Percentiles rank a stretch among this genome's conserved stretches.
These are phyloP conservation scores for Rhamnusium bicolor DNA, from an alignment of 2,888 invertebrate species.

Conservation along the genomic window DNA sequence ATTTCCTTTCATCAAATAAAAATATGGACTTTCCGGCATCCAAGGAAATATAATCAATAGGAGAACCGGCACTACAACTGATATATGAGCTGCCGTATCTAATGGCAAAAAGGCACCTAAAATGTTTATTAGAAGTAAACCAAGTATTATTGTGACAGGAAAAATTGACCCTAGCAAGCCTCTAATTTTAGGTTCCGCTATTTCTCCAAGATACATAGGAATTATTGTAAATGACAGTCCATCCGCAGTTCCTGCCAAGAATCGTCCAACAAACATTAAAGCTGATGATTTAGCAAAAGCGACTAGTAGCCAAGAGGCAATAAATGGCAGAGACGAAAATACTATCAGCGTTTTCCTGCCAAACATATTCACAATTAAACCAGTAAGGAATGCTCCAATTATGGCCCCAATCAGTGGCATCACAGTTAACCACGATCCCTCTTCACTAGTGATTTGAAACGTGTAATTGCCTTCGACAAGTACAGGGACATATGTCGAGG, in stretches of 20 bases:
- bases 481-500: slow-evolving; percentile 74
- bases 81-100: slow-evolving; percentile 73
- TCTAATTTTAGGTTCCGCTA: slow-evolving; percentile 60
- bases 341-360: slow-evolving; percentile 79
- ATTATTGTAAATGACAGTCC: slow-evolving; percentile 55
- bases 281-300: slow-evolving; percentile 54
- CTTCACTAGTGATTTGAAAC: slow-evolving; percentile 71
- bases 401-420: slow-evolving; percentile 79
- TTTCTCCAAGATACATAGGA: slow-evolving; percentile 62
- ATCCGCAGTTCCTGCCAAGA: slow-evolving; percentile 58
- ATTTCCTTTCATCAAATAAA: slow-evolving; percentile 53
- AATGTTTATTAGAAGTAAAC: slow-evolving; percentile 67
- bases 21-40: slow-evolving; percentile 74
- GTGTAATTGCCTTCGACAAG: slow-evolving; percentile 71
- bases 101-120: slow-evolving; percentile 75
- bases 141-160: slow-evolving; percentile 55
- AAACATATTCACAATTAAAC: slow-evolving; percentile 77
- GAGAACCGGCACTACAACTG: slow-evolving; percentile 74
- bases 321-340: slow-evolving; percentile 76
- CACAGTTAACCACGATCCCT: slow-evolving; percentile 78
- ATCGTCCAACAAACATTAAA: slow-evolving; percentile 59
- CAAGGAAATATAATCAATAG: slow-evolving; percentile 74
- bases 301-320: slow-evolving; percentile 64
- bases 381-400: slow-evolving; percentile 76
- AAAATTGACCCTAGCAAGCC: slow-evolving; percentile 62